Evolutionary conservation across 1,140 invertebrate species (phyloP), one percentile per base, ranked within the genome.

Genomic region (Camponotus vicinus): DNA sequence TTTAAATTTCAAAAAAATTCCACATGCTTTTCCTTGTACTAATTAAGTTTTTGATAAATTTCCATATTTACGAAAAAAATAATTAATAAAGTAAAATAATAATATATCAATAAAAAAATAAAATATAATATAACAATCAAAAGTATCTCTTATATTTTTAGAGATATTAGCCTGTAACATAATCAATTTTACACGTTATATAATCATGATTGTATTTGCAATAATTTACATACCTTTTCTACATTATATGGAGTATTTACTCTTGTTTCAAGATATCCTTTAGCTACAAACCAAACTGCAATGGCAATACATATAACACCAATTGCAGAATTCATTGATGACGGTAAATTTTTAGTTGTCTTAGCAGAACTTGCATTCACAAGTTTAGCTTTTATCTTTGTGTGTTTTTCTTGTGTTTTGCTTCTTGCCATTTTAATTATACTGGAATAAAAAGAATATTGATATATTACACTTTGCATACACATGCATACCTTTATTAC

Each of bases 171-270:
- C 11, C 2, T 15, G 4, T 52, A 52, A 52, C 15, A 6, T 52
- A 52, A 49, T 49, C 15, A 49, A 18, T 52, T 52, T 52, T 52
- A 52, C 15, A 18, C n/a, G 27, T 27, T 27, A 27, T 27, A 67
- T 37, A 18, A 34, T 71, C n/a, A 49, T 52, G 8, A 27, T 27
- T 52, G 15, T 9, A 61, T 11, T 55, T 40, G 61, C 77, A 61
- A 80, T 75, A 79, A 32, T n/a, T n/a, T 45, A 70, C 57, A 90
- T 95, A 98, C 97, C 95, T 97, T 98, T 85, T 97, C 96, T 64
- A 96, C 96, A 92, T 97, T 96, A 78, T 98, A 97, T 0, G 98
- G 98, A 3, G 98, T 98, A 92, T 98, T 98, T 0, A 99, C 97
- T 86, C 98, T 95, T 1, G 98, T 98, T 94, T 98, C 98, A 52